Evolutionary conservation across 2,888 invertebrate species (phyloP).

Genomic region (Patella caerulea): DNA sequence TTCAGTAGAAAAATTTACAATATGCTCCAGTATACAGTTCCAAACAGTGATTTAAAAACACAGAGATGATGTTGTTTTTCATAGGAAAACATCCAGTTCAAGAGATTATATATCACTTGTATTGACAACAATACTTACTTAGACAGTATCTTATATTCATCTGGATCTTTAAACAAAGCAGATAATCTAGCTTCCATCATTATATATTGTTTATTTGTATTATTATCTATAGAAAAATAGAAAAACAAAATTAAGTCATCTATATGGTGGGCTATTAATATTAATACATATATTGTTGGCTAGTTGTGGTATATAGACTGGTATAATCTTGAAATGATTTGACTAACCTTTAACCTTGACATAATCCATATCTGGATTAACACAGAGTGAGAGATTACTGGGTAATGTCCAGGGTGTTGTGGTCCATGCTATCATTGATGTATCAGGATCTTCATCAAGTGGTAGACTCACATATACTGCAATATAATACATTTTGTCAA

Average conservation of each 20-base stretch:
- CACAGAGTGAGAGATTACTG: conserved; percentile 94
- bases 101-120: too few relatives aligned
- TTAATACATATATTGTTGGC: too few relatives aligned
- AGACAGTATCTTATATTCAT: conserved; percentile 84
- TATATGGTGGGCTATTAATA: too few relatives aligned
- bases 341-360: conserved; percentile 78
- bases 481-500: conserved; percentile 28
- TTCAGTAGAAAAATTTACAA: too few relatives aligned
- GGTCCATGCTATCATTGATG: conserved; percentile 92
- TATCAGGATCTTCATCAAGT: conserved; percentile 79
- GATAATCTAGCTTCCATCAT: conserved; percentile 87
- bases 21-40: too few relatives aligned
- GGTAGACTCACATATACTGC: conserved; percentile 89
- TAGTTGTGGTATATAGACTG: too few relatives aligned
- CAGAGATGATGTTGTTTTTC: too few relatives aligned
- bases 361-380: conserved; percentile 89
- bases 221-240: conserved; percentile 71
- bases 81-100: too few relatives aligned
- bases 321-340: neutral
- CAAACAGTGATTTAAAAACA: too few relatives aligned
- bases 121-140: conserved; percentile 73
- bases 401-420: conserved; percentile 99
- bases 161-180: conserved; percentile 83
- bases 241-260: too few relatives aligned
- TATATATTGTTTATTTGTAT: conserved; percentile 82